Percentiles rank a stretch among this genome's conserved stretches.
Evolutionary conservation across 2,113 vertebrate genomes (phyloP).

Genomic region (Tachuris rubrigastra): DNA sequence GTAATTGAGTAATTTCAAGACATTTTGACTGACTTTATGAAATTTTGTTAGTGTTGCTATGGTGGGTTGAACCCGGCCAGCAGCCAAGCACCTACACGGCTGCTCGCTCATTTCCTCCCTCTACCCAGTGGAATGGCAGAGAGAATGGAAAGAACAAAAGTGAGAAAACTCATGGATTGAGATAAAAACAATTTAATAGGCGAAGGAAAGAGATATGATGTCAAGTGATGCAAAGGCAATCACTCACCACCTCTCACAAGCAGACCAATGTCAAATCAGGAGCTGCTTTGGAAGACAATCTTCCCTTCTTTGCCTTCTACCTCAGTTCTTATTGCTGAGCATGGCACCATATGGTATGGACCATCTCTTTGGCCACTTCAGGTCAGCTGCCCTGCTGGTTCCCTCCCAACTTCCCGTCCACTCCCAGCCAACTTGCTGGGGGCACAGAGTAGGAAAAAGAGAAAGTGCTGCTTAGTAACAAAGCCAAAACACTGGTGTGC

Average conservation of each 20-base stretch:
- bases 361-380: neutral
- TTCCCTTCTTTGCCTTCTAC: neutral
- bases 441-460: neutral
- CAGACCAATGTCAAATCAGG: neutral
- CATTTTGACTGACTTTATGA: neutral
- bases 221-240: neutral
- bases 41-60: neutral
- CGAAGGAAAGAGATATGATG: neutral
- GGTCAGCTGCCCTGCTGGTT: neutral
- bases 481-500: neutral
- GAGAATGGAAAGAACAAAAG: neutral
- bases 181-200: neutral
- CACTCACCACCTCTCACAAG: neutral
- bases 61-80: neutral
- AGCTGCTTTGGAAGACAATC: neutral
- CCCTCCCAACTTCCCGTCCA: neutral
- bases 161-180: neutral
- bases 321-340: neutral
- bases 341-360: fast-evolving
- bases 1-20: neutral
- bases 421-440: neutral
- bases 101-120: neutral
- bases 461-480: neutral
- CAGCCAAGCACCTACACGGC: neutral
- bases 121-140: neutral